Base-by-base conservation (phyloP, 2,113 vertebrate species). In the Mastomys coucha region DNA sequence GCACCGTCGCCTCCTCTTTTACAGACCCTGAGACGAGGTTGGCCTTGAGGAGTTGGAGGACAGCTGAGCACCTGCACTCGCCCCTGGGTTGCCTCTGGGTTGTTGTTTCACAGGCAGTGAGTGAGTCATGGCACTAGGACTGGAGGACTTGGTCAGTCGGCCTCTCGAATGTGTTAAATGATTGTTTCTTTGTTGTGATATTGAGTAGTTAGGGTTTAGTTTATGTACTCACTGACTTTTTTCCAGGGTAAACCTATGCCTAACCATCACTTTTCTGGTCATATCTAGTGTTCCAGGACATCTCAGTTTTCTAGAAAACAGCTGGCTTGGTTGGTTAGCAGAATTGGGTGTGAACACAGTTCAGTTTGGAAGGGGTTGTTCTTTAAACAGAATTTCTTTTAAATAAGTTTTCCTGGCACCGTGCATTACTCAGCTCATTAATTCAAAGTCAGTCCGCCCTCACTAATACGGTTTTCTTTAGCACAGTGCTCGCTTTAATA, bases 371-470 rank as follows among this genome's bases (percentile, higher is more conserved):
- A 39, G 69, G 69, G 36, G 36, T 39, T 88, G 14, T 36, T 95
- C 80, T 94, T 92, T 24, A 81, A 80, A 8, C 87, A 58, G 26
- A 60, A 19, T 72, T 94, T 75, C 60, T 82, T 93, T 92, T 28
- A 82, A 81, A 4, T 88, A 60, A 36, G 49, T 20, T 77, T 96
- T 80, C 53, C 76, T 91, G 91, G 81, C 82, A 78, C 82, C 28
- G 14, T 8, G 42, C 56, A 58, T 6, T 33, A 49, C 76, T 78
- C 78, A 96, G 88, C 67, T 94, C 49, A 39, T 96, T 94, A 97
- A 93, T 97, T 95, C 63, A 88, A 45, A 33, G 97, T 77, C 97
- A 95, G 97, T 78, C 63, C 69, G 91, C 77, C 93, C 82, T 96
- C 58, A 39, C 91, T 82, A 56, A 87, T 28, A 33, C 0, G 20